A percentile compares a stretch with the other conserved stretches of the same genome.
Evolutionary conservation across 2,888 invertebrate species (phyloP).

Genomic region (Pristionchus entomophagus): DNA sequence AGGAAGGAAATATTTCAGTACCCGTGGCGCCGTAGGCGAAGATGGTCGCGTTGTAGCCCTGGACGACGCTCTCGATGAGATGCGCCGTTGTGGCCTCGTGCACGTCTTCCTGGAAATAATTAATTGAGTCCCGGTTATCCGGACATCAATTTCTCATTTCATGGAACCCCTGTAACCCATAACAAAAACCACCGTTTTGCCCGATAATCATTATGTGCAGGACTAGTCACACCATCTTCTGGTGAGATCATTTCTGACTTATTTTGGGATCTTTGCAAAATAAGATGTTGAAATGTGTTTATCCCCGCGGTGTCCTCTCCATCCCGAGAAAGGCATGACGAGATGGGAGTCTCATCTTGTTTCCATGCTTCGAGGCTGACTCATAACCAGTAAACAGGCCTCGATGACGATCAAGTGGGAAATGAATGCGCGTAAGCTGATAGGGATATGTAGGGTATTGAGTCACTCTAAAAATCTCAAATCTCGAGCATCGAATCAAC

Average conservation of each 20-base stretch:
- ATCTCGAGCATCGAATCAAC: too few relatives aligned
- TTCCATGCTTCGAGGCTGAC: background rate
- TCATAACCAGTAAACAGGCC: constrained; percentile 10
- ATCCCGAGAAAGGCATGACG: constrained; percentile 12
- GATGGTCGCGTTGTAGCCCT: constrained; percentile 93
- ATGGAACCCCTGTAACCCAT: too few relatives aligned
- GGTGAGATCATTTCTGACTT: too few relatives aligned
- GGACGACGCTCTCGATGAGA: constrained; percentile 88
- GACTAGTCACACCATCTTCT: too few relatives aligned
- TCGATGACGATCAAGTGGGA: background rate
- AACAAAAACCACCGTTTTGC: too few relatives aligned
- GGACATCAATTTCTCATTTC: too few relatives aligned
- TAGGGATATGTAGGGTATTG: too few relatives aligned
- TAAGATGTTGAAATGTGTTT: constrained; percentile 6
- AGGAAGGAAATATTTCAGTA: too few relatives aligned
- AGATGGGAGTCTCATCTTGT: background rate
- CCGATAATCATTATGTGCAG: too few relatives aligned
- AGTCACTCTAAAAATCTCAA: too few relatives aligned
- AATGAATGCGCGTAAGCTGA: background rate
- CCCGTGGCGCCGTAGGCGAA: constrained; percentile 94
- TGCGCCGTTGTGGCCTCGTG: constrained; percentile 89
- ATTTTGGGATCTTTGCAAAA: too few relatives aligned
- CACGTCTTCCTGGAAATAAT: constrained; percentile 83
- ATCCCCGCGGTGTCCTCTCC: background rate
- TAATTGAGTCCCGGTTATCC: background rate